Conservation (phyloP, 2,888 invertebrate genomes). For the Sympetrum striolatum region DNA sequence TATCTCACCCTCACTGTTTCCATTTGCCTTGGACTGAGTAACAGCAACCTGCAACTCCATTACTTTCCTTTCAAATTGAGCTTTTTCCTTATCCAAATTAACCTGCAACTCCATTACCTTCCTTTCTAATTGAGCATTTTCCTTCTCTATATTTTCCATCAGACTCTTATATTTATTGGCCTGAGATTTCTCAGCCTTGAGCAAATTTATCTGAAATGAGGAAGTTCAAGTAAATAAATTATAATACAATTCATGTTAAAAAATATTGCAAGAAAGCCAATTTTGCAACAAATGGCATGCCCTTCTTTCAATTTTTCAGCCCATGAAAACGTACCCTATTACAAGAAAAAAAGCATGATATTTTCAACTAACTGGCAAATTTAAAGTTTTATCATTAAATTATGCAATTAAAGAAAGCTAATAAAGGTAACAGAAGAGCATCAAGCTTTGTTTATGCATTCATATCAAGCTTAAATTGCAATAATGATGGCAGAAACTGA, state of each 20-base stretch:
- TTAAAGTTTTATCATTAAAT: no score
- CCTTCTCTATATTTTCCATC: constrained; percentile 49
- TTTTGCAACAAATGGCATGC: neutral
- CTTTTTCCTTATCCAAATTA: constrained; percentile 50
- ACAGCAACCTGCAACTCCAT: constrained; percentile 51
- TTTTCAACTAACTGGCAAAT: no score
- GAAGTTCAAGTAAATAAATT: neutral
- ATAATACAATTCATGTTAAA: neutral
- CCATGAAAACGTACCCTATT: no score
- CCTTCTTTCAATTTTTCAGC: neutral
- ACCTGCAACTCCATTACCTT: constrained; percentile 51
- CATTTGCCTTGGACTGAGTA: constrained; percentile 50
- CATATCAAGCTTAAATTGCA: no score
- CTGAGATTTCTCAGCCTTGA: constrained; percentile 46
- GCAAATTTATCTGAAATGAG: constrained; percentile 46
- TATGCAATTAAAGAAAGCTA: no score
- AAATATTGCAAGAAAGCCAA: no score
- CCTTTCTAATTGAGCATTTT: constrained; percentile 51
- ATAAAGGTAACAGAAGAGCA: no score
- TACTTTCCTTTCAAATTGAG: constrained; percentile 51
- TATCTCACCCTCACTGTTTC: constrained; percentile 48
- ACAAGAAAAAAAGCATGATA: no score
- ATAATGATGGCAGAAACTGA: no score
- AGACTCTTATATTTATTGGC: constrained; percentile 47
- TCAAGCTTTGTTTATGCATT: no score